Evolutionary conservation across 2,113 vertebrate species (phyloP), one percentile per base, ranked within the genome.

Genomic region (Cariama cristata): DNA sequence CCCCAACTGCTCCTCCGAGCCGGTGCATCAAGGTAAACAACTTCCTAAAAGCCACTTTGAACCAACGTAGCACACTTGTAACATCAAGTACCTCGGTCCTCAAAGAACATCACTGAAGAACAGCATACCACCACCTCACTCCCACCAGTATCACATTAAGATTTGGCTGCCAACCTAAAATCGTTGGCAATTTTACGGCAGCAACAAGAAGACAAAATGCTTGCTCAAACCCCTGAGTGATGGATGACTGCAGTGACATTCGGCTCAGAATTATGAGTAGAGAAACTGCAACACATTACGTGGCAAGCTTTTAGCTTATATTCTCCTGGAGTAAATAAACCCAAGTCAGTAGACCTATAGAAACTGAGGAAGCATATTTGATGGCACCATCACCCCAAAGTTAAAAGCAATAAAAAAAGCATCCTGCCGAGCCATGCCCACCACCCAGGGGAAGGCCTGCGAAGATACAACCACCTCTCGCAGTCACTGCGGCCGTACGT

Each of bases 231-330:
- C 81, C 72, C 23, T 1, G 16, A 45, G 63, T 0, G 3, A 30
- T 3, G 33, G 63, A 12, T 1, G 1, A 26, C 38, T 0, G 26
- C 6, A 0, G 53, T 7, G 58, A 38, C 22, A 16, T 32, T 9
- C 3, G 6, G 63, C 52, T 76, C 16, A 1, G 50, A 45, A 44
- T 2, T 4, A 15, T 0, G 10, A 63, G 53, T 1, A 26, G 33
- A 28, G 44, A 44, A 50, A 30, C 64, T 13, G 47, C 47, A 12
- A 7, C 1, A 4, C 3, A 0, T 11, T 2, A 5, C 1, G 4
- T 6, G 32, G 63, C 69, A 27, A 26, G 50, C 42, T 63, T 24
- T 5, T 5, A 20, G 55, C 28, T 12, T 9, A 40, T 15, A 2
- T 11, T 27, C 21, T 56, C 26, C 52, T 6, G 44, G 49, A 40